phyloP scores from a whole-genome alignment of 2,888 invertebrate species.

The Amblyjoppa fuscipennis region DNA sequence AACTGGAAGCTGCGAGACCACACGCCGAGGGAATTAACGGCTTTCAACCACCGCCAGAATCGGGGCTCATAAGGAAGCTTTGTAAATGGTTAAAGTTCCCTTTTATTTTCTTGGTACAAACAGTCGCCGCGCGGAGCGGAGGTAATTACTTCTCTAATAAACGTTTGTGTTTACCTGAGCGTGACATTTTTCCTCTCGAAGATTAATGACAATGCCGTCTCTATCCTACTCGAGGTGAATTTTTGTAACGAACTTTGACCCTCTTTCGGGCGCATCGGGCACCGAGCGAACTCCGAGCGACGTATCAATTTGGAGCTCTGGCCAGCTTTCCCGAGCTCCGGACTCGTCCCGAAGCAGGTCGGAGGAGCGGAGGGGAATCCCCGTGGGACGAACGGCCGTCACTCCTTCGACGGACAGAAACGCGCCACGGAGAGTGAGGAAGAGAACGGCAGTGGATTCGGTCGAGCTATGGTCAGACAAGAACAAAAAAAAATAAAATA shows the following conservation, averaged over 20 bases:
- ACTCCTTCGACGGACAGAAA: background rate
- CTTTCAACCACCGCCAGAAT: constrained; percentile 47
- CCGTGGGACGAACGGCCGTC: constrained; percentile 33
- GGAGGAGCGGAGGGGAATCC: background rate
- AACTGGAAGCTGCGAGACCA: constrained; percentile 23
- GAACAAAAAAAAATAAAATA: background rate
- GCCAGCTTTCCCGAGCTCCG: constrained; percentile 1
- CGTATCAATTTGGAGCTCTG: constrained; percentile 30
- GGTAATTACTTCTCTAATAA: constrained; percentile 19
- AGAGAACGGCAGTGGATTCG: constrained; percentile 33
- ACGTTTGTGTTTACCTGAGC: background rate
- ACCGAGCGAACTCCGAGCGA: constrained; percentile 15
- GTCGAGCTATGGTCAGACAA: constrained; percentile 43
- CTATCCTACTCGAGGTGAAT: background rate
- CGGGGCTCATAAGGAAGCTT: constrained; percentile 36
- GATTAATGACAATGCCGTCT: background rate
- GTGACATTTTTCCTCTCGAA: background rate
- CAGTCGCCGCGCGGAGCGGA: background rate
- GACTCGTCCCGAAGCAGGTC: constrained; percentile 1
- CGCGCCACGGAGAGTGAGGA: background rate
- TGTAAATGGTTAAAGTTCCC: constrained; percentile 18
- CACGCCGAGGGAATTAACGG: constrained; percentile 58
- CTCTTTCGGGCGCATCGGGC: background rate
- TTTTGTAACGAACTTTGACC: background rate
- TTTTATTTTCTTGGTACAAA: constrained; percentile 15